These are phyloP conservation scores for Brachionus plicatilis DNA, from an alignment of 1,140 invertebrate genomes.

Conservation along the genomic window DNA sequence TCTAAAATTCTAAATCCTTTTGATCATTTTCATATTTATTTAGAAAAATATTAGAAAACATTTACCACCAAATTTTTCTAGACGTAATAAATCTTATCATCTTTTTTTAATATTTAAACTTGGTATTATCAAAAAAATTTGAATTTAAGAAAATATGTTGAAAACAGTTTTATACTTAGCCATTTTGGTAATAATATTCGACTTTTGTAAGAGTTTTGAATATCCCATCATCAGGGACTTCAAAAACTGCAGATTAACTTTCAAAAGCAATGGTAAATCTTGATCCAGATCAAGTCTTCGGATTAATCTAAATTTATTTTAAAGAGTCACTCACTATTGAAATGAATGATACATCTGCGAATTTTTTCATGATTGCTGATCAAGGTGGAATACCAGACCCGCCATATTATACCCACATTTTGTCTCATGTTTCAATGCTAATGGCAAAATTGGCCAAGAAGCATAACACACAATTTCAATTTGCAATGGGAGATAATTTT, in stretches of 20 bases:
- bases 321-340: not conserved
- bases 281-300: not conserved
- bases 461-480: conserved; percentile 47
- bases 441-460: conserved; percentile 48
- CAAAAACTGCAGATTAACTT: not conserved
- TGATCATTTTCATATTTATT: not conserved
- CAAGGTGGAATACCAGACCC: conserved; percentile 52
- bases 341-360: not conserved
- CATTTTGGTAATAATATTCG: not conserved
- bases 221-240: not conserved
- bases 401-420: conserved; percentile 51
- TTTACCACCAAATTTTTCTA: not conserved
- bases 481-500: conserved; percentile 47
- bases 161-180: not conserved
- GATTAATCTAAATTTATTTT: not conserved
- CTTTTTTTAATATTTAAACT: not conserved
- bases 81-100: not conserved
- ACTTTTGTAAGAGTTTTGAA: not conserved
- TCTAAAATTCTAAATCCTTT: no score
- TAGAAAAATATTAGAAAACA: not conserved
- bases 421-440: conserved; percentile 47
- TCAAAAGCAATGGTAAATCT: not conserved
- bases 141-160: not conserved
- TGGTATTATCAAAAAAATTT: not conserved
- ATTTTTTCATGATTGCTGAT: conserved; percentile 51